phyloP scores from a whole-genome alignment of 2,888 invertebrate genomes.

The Stenolophus ochropezus region DNA sequence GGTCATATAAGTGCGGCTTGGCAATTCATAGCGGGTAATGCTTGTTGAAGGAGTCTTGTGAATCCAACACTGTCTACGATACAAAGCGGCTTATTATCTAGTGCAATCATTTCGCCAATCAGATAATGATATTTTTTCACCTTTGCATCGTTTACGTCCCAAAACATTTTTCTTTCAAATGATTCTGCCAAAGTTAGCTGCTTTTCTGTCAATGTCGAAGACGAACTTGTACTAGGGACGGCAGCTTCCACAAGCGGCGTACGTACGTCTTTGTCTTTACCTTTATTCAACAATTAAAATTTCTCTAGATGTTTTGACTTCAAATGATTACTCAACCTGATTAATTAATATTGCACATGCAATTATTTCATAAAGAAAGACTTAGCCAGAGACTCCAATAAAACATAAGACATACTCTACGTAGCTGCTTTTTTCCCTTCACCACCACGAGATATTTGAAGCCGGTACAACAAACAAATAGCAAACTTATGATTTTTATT shows the following conservation, averaged over 20 bases:
- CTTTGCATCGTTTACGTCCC: slow-evolving; percentile 65
- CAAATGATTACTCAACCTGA: slow-evolving; percentile 62
- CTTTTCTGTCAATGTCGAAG: slow-evolving; percentile 35
- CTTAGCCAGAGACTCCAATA: background rate
- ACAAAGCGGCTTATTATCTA: slow-evolving; percentile 67
- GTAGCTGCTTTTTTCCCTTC: slow-evolving; percentile 5
- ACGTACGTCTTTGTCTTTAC: slow-evolving; percentile 47
- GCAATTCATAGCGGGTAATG: slow-evolving; percentile 64
- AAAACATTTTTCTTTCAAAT: slow-evolving; percentile 62
- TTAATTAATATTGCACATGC: background rate
- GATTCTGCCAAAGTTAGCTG: slow-evolving; percentile 61
- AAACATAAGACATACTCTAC: background rate
- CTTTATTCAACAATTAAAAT: slow-evolving; percentile 58
- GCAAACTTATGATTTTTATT: slow-evolving; percentile 3
- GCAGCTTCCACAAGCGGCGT: slow-evolving; percentile 42
- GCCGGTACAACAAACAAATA: background rate
- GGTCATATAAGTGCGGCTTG: slow-evolving; percentile 61
- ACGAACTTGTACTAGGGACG: slow-evolving; percentile 57
- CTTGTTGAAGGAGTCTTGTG: slow-evolving; percentile 64
- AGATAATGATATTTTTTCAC: slow-evolving; percentile 66
- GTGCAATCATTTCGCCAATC: slow-evolving; percentile 68
- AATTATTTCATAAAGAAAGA: background rate
- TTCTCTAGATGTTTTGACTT: slow-evolving; percentile 60
- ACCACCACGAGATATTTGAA: slow-evolving; percentile 8
- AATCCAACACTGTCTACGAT: slow-evolving; percentile 67